Evolutionary conservation across 2,888 invertebrate genomes (phyloP).

Genomic region (Lissonota sp.): DNA sequence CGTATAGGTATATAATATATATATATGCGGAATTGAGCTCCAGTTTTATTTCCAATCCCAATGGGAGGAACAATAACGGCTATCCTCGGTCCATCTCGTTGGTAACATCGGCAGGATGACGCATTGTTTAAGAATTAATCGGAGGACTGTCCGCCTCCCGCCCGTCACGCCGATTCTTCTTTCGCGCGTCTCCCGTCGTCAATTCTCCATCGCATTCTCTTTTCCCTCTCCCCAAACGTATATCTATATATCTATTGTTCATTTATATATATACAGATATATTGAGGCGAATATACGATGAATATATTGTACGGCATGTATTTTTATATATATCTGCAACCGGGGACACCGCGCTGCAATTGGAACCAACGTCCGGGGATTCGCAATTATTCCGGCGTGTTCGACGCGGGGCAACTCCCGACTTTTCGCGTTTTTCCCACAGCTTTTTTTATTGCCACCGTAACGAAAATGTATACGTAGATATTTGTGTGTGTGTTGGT

Average conservation of each 20-base stretch:
- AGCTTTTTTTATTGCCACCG: slow-evolving; percentile 51
- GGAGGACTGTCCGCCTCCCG: slow-evolving; percentile 61
- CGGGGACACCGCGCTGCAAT: slow-evolving; percentile 11
- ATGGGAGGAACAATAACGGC: slow-evolving; percentile 73
- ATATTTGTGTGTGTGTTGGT: not conserved
- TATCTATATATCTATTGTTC: no score
- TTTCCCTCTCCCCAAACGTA: slow-evolving; percentile 32
- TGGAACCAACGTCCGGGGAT: slow-evolving; percentile 31
- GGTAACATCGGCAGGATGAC: slow-evolving; percentile 70
- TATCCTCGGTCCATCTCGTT: slow-evolving; percentile 63
- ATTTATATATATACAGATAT: no score
- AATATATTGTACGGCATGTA: not conserved
- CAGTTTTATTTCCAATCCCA: slow-evolving; percentile 79
- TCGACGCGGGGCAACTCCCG: slow-evolving; percentile 53
- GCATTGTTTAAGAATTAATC: slow-evolving; percentile 80
- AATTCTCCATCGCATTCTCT: slow-evolving; percentile 38
- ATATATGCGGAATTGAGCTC: slow-evolving; percentile 52
- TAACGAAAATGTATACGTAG: not conserved
- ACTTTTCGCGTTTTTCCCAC: slow-evolving; percentile 60
- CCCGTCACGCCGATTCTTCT: slow-evolving; percentile 50
- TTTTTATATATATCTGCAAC: slow-evolving; percentile 34
- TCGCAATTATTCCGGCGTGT: slow-evolving; percentile 64
- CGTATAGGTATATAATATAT: slow-evolving; percentile 28
- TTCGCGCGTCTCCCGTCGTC: slow-evolving; percentile 50
- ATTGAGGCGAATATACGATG: not conserved